These are phyloP conservation scores for Brienomyrus brachyistius DNA, from an alignment of 2,113 vertebrate genomes.

Conservation along the genomic window DNA sequence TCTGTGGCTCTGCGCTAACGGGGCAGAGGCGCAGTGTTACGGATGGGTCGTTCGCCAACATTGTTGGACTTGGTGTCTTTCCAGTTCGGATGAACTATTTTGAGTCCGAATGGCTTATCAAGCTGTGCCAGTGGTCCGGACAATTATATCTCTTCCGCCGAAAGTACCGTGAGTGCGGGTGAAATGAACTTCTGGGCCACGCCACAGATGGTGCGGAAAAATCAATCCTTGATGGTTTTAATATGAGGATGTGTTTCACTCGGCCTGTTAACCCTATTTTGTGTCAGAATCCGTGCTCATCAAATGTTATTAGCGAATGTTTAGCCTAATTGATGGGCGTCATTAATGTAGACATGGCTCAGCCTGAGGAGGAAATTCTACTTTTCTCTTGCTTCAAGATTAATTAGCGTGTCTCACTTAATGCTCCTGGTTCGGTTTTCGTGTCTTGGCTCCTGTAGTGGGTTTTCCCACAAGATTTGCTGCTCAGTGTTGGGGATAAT, in stretches of 20 bases:
- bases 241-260: neutral
- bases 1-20: neutral
- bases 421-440: neutral
- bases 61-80: neutral
- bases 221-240: neutral
- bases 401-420: neutral
- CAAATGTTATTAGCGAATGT: neutral
- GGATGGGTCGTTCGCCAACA: neutral
- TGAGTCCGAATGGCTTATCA: neutral
- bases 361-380: neutral
- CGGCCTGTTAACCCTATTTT: neutral
- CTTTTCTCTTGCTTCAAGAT: neutral
- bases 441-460: neutral
- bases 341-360: neutral
- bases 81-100: constrained; percentile 1
- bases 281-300: neutral
- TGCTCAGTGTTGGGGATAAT: neutral
- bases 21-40: neutral
- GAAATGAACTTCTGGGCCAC: neutral
- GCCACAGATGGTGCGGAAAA: neutral
- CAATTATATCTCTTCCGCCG: neutral
- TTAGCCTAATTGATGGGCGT: neutral
- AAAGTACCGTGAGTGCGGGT: neutral
- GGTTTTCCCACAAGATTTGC: neutral
- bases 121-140: neutral